Evolutionary conservation across 2,113 vertebrate genomes (phyloP), one percentile per base, ranked within the genome.

Genomic region (Anoura caudifer): DNA sequence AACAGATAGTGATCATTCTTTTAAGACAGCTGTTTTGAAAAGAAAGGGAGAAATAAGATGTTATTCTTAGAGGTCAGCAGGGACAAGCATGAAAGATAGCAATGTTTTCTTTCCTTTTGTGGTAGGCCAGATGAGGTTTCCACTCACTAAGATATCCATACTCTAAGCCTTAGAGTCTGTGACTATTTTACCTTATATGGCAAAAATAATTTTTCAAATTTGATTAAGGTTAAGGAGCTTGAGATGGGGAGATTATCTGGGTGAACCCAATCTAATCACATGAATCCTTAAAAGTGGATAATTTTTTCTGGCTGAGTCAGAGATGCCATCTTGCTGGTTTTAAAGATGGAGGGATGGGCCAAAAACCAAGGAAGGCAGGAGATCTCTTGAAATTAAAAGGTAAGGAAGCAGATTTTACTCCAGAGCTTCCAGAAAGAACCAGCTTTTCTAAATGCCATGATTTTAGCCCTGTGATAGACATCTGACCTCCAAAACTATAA

Each of bases 11-110:
- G 36, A 89, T 91, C 67, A 59, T 38, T 47, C 24, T 70, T 92
- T 59, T 59, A 89, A 91, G 67, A 93, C 90, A 70, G 47, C 24
- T 92, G 61, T 75, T 90, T 94, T 56, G 36, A 91, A 92, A 81
- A 67, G 20, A 83, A 86, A 63, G 19, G 61, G 33, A 95, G 36
- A 90, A 90, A 88, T 47, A 77, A 89, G 22, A 73, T 50, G 31
- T 50, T 87, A 65, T 73, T 90, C 36, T 94, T 79, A 52, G 22
- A 73, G 61, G 80, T 80, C 65, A 94, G 7, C 36, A 80, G 80
- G 31, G 63, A 76, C 31, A 96, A 81, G 20, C 33, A 65, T 59
- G 84, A 96, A 83, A 92, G 69, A 94, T 8, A 85, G 7, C 26
- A 69, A 47, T 82, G 63, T 83, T 95, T 90, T 84, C 70, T 52